A percentile compares a stretch with the other conserved stretches of the same genome.
phyloP scores from a whole-genome alignment of 2,113 vertebrate species.

The Gallinago jamesoni region DNA sequence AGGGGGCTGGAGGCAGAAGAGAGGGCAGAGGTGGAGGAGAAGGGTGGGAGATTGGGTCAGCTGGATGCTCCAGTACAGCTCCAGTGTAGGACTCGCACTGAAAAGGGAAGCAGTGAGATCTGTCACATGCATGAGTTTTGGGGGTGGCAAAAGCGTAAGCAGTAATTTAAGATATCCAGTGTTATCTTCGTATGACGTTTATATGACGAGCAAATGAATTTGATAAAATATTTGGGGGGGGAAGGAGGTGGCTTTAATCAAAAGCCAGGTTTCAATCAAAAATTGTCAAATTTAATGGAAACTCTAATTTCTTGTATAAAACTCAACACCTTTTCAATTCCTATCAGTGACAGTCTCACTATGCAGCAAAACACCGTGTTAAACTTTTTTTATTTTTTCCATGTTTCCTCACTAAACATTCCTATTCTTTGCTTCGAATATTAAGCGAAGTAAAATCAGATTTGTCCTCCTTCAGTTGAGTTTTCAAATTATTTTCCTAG shows the following conservation, averaged over 20 bases:
- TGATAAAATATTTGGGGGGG: rapidly evolving
- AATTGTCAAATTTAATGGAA: neutral
- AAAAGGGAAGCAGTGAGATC: neutral
- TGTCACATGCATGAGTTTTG: neutral
- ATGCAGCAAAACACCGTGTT: neutral
- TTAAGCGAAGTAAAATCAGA: neutral
- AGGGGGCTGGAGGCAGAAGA: neutral
- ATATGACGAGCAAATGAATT: neutral
- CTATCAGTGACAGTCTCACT: neutral
- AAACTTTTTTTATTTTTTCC: neutral
- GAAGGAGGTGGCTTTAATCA: rapidly evolving
- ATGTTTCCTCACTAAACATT: neutral
- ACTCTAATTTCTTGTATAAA: neutral
- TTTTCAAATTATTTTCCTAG: neutral
- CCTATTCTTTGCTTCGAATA: neutral
- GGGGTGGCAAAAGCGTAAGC: neutral
- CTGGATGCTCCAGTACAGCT: neutral
- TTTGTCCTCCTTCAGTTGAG: neutral
- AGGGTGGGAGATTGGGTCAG: neutral
- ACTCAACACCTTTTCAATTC: neutral
- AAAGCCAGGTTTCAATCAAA: neutral
- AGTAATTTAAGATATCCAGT: neutral
- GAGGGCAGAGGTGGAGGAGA: neutral
- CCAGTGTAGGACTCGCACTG: rapidly evolving
- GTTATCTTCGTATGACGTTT: neutral